Evolutionary conservation across 30 jellyfish, hydroid and myxozoan species (phyloP).

Genomic region (Pelagia noctiluca): DNA sequence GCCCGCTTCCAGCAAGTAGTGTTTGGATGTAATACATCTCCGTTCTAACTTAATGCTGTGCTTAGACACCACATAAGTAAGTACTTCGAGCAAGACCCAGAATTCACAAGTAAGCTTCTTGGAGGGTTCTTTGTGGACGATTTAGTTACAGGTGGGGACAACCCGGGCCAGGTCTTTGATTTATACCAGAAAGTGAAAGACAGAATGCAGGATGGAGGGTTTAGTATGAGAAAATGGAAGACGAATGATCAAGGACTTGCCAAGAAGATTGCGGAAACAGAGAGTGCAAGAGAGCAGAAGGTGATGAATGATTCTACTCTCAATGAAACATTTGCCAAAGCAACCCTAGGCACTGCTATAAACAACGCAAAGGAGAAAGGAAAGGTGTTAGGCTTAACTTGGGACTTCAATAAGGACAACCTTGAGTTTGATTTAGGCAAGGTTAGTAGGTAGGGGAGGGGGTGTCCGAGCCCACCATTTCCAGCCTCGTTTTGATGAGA

Average conservation of each 20-base stretch:
- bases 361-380: constrained; percentile 10
- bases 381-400: constrained; percentile 49
- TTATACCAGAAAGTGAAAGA: constrained; percentile 32
- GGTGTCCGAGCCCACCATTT: no score
- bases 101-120: constrained; percentile 9
- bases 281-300: background rate
- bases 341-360: background rate
- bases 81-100: constrained; percentile 35
- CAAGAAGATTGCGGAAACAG: constrained; percentile 9
- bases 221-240: constrained; percentile 16
- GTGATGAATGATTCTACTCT: background rate
- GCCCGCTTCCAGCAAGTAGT: constrained; percentile 10
- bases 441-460: background rate
- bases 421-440: constrained; percentile 38
- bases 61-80: constrained; percentile 39
- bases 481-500: no score
- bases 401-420: constrained; percentile 59
- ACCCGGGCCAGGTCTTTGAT: constrained; percentile 62
- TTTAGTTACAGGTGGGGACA: constrained; percentile 3
- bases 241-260: background rate
- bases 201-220: constrained; percentile 4
- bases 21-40: constrained; percentile 44
- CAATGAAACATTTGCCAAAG: constrained; percentile 2
- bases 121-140: constrained; percentile 20
- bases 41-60: constrained; percentile 50